Percentiles rank a stretch among this genome's conserved stretches.
Conservation (phyloP, 1,140 invertebrate genomes). For the Parasteatoda tepidariorum region DNA sequence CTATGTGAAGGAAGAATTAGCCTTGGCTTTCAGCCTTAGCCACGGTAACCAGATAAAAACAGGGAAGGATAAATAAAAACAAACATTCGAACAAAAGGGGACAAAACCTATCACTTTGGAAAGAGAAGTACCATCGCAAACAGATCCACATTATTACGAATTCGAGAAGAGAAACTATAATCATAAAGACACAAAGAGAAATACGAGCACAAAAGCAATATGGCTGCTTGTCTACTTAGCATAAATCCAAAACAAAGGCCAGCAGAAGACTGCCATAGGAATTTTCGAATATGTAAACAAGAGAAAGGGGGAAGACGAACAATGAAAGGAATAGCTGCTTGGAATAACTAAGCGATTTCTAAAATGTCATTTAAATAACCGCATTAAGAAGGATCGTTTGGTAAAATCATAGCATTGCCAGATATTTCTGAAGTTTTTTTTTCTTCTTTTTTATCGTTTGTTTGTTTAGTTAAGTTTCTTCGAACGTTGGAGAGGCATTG, state of each 20-base stretch:
- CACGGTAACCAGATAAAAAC: background rate
- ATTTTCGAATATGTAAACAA: slow-evolving; percentile 54
- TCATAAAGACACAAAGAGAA: slow-evolving; percentile 22
- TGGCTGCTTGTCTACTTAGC: slow-evolving; percentile 39
- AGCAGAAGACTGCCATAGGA: background rate
- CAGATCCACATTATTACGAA: slow-evolving; percentile 28
- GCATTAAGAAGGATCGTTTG: slow-evolving; percentile 49
- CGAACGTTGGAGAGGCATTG: background rate
- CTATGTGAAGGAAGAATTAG: too few species aligned
- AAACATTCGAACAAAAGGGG: background rate
- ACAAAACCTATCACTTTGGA: background rate
- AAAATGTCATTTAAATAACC: slow-evolving; percentile 60
- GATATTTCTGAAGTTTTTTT: background rate
- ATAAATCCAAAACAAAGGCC: slow-evolving; percentile 52
- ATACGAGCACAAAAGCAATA: slow-evolving; percentile 44
- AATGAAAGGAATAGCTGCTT: slow-evolving; percentile 33
- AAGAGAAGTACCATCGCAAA: background rate
- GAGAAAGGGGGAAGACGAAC: slow-evolving; percentile 15
- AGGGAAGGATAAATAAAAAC: background rate
- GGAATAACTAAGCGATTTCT: slow-evolving; percentile 56
- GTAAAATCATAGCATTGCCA: slow-evolving; percentile 15
- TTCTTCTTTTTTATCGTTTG: background rate
- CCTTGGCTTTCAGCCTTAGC: background rate
- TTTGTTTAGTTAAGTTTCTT: slow-evolving; percentile 12
- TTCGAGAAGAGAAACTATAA: slow-evolving; percentile 36